These are phyloP conservation scores for Cecidostiba fungosa DNA, from an alignment of 2,888 invertebrate species.

Conservation along the genomic window DNA sequence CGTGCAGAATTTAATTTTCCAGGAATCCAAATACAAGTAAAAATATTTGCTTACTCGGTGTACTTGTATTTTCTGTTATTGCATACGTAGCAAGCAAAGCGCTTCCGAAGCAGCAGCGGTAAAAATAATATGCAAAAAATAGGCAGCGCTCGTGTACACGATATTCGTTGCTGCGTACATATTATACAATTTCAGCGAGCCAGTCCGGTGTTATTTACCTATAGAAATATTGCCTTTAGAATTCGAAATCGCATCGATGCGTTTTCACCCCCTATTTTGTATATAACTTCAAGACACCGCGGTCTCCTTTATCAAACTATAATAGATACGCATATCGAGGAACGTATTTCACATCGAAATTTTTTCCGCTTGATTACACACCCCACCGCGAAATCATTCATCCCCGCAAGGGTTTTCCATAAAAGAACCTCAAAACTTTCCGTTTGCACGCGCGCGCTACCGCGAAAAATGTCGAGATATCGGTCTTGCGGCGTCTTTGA, in stretches of 20 bases:
- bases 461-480: not conserved
- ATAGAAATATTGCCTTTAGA: conserved; percentile 11
- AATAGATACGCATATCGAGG: too few species aligned
- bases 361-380: conserved; percentile 1
- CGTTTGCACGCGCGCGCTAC: not conserved
- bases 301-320: too few species aligned
- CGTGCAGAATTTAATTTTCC: not conserved
- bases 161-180: not conserved
- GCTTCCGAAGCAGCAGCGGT: not conserved
- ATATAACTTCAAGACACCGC: too few species aligned
- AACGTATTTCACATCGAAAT: not conserved
- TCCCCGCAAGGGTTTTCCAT: not conserved
- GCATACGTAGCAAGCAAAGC: not conserved
- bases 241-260: conserved; percentile 11
- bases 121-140: not conserved
- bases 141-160: too few species aligned
- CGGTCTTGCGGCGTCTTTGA: conserved; percentile 11
- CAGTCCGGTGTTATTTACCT: not conserved
- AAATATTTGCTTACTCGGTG: not conserved
- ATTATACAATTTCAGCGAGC: not conserved
- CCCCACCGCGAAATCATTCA: not conserved
- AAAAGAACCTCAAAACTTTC: not conserved
- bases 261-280: not conserved
- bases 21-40: not conserved
- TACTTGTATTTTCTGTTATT: not conserved